Base-by-base conservation (phyloP, 2,888 invertebrate genomes). In the Orthosia incerta region DNA sequence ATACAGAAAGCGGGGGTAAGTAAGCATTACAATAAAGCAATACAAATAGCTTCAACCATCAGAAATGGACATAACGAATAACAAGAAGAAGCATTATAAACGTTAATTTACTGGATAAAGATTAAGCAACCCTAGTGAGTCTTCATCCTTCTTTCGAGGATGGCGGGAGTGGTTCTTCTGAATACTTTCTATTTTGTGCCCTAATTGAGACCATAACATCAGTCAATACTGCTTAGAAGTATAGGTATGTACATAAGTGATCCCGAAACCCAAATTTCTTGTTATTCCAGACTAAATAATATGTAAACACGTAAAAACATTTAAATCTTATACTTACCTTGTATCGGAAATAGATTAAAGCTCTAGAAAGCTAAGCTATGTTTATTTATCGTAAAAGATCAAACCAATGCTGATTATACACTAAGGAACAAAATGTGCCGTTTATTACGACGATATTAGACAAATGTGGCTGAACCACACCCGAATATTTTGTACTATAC, bases 311-410 rank as follows among this genome's bases (percentile, higher is more conserved):
- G 15, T 23, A 64, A 55, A 64, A 26, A 45, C 63, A 48, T 39
- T 64, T 45, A 53, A 63, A 63, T 45, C 16, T 45, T 48, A 59
- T 23, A 71, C 39, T 39, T 31, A 5, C 51, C 53, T 79, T n/a
- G 48, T 39, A 59, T 63, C 59, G 62, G 16, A 39, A 48, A 18
- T 55, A 23, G 48, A 15, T 74, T 74, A 48, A 45, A 63, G 53
- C 46, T 26, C 39, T 46, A 39, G 20, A 73, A 63, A 66, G 74
- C 26, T 45, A 45, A 51, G 23, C 45, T 39, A 62, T 11, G 46
- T 66, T 65, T 80, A 74, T 77, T 80, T 80, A 74, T n/a, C 13
- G n/a, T 12, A 23, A 57, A 80, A 80, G 51, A 80, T 77, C 74
- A 80, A 77, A 65, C 61, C 16, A 65, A 20, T 59, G 15, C n/a